These are phyloP conservation scores for Siniperca chuatsi DNA, from an alignment of 2,113 vertebrate species.

Conservation along the genomic window DNA sequence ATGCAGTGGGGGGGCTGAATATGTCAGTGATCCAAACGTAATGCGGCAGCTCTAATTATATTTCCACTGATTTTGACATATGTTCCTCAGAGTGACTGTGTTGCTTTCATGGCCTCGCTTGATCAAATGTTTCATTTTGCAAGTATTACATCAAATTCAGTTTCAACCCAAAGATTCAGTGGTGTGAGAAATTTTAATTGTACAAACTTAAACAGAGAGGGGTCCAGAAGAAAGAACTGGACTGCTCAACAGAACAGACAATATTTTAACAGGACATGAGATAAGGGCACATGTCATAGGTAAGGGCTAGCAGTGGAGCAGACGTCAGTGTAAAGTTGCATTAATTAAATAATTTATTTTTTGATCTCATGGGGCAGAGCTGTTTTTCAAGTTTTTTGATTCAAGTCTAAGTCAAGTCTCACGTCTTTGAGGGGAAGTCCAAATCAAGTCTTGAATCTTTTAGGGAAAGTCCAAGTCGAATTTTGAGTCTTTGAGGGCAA, in stretches of 20 bases:
- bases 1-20: constrained; percentile 45
- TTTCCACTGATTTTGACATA: constrained; percentile 59
- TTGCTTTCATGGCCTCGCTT: constrained; percentile 46
- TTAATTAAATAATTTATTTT: not conserved
- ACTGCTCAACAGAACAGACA: not conserved
- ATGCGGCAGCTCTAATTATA: constrained; percentile 58
- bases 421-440: not conserved
- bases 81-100: constrained; percentile 57
- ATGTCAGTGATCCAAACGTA: constrained; percentile 36
- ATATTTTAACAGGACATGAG: not conserved
- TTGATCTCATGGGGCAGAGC: not conserved
- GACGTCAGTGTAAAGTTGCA: not conserved
- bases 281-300: not conserved
- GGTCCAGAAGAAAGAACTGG: not conserved
- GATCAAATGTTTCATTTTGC: constrained; percentile 68
- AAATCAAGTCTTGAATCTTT: not conserved
- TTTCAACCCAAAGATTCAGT: constrained; percentile 1
- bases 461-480: no score
- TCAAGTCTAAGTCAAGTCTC: not conserved
- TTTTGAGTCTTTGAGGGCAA: no score
- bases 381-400: not conserved
- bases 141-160: constrained; percentile 52
- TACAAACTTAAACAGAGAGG: not conserved
- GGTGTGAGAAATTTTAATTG: constrained; percentile 2
- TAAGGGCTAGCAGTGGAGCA: not conserved